These are phyloP conservation scores for Clavelina lepadiformis DNA, from an alignment of 23 tunicate species.

Conservation along the genomic window DNA sequence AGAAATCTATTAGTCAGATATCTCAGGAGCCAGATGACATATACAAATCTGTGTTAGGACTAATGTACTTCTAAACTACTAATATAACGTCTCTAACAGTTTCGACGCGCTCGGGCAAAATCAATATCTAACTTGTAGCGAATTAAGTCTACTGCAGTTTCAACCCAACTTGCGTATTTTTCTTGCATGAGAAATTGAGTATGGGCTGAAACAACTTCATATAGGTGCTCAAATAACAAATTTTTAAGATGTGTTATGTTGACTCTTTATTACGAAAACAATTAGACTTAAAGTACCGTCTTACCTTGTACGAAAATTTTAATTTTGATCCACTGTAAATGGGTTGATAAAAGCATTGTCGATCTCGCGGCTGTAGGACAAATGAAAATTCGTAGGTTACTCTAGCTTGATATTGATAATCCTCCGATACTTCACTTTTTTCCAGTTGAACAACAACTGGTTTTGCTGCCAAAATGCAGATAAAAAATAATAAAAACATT, in stretches of 20 bases:
- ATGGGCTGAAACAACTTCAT: too few relatives aligned
- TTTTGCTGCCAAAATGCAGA: neutral
- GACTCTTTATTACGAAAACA: neutral
- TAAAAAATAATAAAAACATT: too few relatives aligned
- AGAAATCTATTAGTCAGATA: too few relatives aligned
- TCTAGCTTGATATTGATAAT: neutral
- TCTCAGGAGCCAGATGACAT: too few relatives aligned
- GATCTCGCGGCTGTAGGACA: slow-evolving; percentile 3
- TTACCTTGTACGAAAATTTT: slow-evolving; percentile 25
- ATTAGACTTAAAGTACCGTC: neutral
- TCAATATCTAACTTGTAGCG: too few relatives aligned
- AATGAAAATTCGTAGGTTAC: slow-evolving; percentile 18
- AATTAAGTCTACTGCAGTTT: too few relatives aligned
- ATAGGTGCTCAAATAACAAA: neutral
- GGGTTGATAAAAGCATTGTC: slow-evolving; percentile 27
- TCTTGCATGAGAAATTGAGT: too few relatives aligned
- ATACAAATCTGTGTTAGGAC: too few relatives aligned
- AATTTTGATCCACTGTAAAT: slow-evolving; percentile 5
- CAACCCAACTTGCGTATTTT: too few relatives aligned
- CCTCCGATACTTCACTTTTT: neutral
- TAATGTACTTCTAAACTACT: too few relatives aligned
- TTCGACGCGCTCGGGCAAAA: too few relatives aligned
- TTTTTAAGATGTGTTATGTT: neutral
- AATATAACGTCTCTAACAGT: too few relatives aligned
- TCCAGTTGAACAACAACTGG: neutral